Evolutionary conservation across 2,113 vertebrate species (phyloP), one percentile per base, ranked within the genome.

Genomic region (Dendropsophus ebraccatus): DNA sequence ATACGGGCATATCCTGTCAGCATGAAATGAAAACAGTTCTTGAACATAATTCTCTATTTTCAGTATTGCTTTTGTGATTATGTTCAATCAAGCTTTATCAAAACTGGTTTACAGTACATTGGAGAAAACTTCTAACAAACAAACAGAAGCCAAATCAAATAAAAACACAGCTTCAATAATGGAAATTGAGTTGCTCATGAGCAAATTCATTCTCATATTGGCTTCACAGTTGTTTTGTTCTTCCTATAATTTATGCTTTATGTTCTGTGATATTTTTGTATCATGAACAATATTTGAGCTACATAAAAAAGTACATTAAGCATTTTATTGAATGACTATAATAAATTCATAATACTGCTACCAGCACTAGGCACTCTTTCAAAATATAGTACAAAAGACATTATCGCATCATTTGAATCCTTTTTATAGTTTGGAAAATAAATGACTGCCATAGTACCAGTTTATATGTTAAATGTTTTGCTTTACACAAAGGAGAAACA

Each of bases 111-210:
- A 86, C 84, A 86, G 84, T 79, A 69, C 84, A 70, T 85, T 85
- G 84, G 84, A 85, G 84, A 85, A 69, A 85, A 67, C 84, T 78
- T 70, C 75, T 85, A 85, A 81, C 84, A 86, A 80, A 86, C 74
- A 85, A 69, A 85, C 74, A 79, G 75, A 69, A 86, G 84, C 84
- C 84, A 86, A 86, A 73, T 86, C 84, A 72, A 86, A 86, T 86
- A 86, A 86, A 86, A 80, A 50, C 62, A 25, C 30, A 72, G 65
- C 77, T 80, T 72, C 65, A 86, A 81, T 86, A 81, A 86, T 60
- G 50, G 65, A 86, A 86, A 86, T 81, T 72, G 84, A 80, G 65
- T 80, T 60, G 76, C 65, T 86, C 67, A 73, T 81, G 84, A 86
- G 77, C 35, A 80, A 70, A 86, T 73, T 72, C 62, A 81, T 81